Base-by-base conservation (phyloP, 1,140 invertebrate genomes). In the Trypoxylus dichotomus region DNA sequence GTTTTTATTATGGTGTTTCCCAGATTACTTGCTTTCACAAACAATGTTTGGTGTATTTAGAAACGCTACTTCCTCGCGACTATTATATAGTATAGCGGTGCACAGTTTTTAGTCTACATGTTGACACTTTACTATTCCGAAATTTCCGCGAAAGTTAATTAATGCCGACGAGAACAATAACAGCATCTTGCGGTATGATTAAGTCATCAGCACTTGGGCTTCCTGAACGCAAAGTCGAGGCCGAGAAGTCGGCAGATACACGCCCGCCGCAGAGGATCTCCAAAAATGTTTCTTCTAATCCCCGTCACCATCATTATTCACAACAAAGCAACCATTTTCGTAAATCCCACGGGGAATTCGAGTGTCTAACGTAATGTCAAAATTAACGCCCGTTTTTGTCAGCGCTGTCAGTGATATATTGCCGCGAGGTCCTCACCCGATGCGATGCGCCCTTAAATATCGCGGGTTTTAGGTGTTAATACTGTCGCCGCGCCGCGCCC, bases 331-430 rank as follows among this genome's bases (percentile, higher is more conserved):
- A 63, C 25, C 21, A 19, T 63, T 63, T 63, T 19, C 60, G 60
- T 13, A 63, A 63, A 63, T 63, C 25, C 60, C 60, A 11, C 21
- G 8, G 60, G 21, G 25, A 63, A 63, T 63, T 63, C 21, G 25
- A 63, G 60, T 63, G 60, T 63, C 60, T 63, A 63, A 63, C 21
- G 60, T 63, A 63, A 63, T 63, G 60, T 63, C 60, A 63, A 63
- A 63, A 63, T 63, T 63, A 63, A 63, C 60, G 19, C 60, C 60
- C 60, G 25, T 63, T 63, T 63, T 27, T 63, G 60, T 63, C 60
- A 63, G 19, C 25, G 60, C 60, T 63, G 60, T 63, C 60, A 63
- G 60, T 63, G 60, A 63, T 63, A 19, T 63, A 63, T 63, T 27
- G 60, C 60, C 60, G 60, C 60, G 60, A 25, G 21, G 60, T 63